Percentiles rank a stretch among this genome's conserved stretches.
Conservation (phyloP, 2,113 vertebrate species). For the Tragelaphus strepsiceros region DNA sequence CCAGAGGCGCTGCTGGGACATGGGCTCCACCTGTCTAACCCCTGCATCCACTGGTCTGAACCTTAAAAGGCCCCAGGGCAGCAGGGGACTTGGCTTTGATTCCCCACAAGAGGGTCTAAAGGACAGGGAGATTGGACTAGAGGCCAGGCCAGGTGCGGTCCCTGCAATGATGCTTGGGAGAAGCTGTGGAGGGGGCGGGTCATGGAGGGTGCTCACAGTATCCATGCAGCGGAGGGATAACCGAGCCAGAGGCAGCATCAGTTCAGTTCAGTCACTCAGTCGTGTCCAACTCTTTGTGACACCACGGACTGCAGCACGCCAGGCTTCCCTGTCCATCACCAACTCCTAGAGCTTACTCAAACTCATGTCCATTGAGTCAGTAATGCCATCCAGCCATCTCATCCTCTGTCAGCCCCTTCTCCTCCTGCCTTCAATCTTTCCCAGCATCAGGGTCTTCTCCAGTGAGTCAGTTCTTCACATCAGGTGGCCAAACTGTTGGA, state of each 20-base stretch:
- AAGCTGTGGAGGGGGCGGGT: accelerated
- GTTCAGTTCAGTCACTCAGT: not conserved
- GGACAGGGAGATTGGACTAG: not conserved
- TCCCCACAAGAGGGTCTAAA: not conserved
- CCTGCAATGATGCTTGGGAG: accelerated
- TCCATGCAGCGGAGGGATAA: accelerated
- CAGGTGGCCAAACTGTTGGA: not conserved
- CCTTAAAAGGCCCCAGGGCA: not conserved
- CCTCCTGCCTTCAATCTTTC: not conserved
- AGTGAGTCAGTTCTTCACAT: not conserved
- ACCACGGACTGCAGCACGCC: not conserved
- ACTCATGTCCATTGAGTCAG: not conserved
- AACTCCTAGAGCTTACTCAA: not conserved
- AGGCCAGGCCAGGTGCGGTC: not conserved
- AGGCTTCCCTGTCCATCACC: not conserved
- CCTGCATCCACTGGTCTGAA: accelerated
- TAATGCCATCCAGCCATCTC: not conserved
- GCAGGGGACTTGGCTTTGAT: not conserved
- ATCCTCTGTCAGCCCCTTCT: not conserved
- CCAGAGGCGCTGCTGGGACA: not conserved
- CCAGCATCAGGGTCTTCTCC: not conserved
- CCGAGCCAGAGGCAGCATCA: not conserved
- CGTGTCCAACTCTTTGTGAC: accelerated
- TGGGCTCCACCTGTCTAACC: too few species aligned
- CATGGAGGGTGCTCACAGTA: accelerated